phyloP scores from a whole-genome alignment of 2,888 invertebrate species.

The Agriopis aurantiaria region DNA sequence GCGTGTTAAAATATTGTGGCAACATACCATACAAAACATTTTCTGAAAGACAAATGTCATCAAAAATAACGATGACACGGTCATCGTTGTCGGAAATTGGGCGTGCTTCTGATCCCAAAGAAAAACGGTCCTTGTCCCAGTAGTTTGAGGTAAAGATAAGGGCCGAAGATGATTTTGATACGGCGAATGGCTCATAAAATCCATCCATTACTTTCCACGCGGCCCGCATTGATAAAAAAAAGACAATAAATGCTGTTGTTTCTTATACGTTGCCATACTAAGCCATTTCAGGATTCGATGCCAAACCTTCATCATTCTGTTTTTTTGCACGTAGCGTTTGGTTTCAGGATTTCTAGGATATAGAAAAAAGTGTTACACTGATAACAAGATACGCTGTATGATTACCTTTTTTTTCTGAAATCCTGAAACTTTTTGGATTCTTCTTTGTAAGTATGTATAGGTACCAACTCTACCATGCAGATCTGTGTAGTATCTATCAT shows the following conservation, averaged over 20 bases:
- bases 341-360: not conserved
- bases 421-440: not conserved
- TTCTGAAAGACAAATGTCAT: not conserved
- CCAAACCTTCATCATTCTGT: slow-evolving; percentile 15
- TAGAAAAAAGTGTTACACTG: not conserved
- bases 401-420: no score
- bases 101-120: slow-evolving; percentile 18
- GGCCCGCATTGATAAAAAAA: slow-evolving; percentile 31
- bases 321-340: slow-evolving; percentile 4
- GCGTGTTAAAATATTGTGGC: not conserved
- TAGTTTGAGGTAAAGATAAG: slow-evolving; percentile 38
- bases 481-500: no score
- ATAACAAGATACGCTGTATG: not conserved
- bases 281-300: slow-evolving; percentile 14
- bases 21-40: not conserved
- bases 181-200: slow-evolving; percentile 34
- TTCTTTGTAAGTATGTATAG: not conserved
- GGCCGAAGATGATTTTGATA: slow-evolving; percentile 32
- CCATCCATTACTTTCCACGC: slow-evolving; percentile 32
- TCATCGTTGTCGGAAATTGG: slow-evolving; percentile 15
- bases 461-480: not conserved
- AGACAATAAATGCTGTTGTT: slow-evolving; percentile 18
- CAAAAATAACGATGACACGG: not conserved
- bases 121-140: slow-evolving; percentile 19
- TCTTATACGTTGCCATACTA: slow-evolving; percentile 15